A percentile compares a stretch with the other conserved stretches of the same genome.
These are phyloP conservation scores for Limulus polyphemus DNA, from an alignment of 2,888 invertebrate genomes.

Conservation along the genomic window DNA sequence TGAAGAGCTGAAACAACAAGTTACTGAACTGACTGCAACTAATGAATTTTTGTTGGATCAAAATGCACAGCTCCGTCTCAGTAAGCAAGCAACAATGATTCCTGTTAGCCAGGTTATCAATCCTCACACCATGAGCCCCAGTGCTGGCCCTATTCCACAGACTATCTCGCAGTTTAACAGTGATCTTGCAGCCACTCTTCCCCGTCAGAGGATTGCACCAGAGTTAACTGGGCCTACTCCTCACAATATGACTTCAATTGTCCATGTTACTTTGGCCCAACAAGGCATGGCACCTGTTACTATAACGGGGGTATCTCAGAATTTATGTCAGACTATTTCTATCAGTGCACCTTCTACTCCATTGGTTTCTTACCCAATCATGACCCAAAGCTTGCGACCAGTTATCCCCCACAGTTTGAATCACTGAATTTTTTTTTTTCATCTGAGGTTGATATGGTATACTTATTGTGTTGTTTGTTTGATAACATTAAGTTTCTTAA, in stretches of 20 bases:
- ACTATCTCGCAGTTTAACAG: slow-evolving; percentile 17
- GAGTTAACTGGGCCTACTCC: slow-evolving; percentile 23
- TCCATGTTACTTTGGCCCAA: slow-evolving; percentile 45
- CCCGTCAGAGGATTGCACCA: slow-evolving; percentile 24
- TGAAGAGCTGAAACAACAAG: slow-evolving; percentile 55
- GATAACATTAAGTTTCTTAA: too few species aligned
- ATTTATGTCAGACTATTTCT: slow-evolving; percentile 24
- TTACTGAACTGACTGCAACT: slow-evolving; percentile 59
- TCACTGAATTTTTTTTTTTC: too few species aligned
- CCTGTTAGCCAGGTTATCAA: slow-evolving; percentile 18
- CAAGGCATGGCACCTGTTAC: slow-evolving; percentile 36
- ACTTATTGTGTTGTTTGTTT: too few species aligned
- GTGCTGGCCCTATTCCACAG: slow-evolving; percentile 10
- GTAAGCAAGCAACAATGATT: slow-evolving; percentile 38
- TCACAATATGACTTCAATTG: too few species aligned
- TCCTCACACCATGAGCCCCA: slow-evolving; percentile 18
- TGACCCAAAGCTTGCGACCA: slow-evolving; percentile 43
- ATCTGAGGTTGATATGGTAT: too few species aligned
- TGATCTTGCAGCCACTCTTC: slow-evolving; percentile 17
- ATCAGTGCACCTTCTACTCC: slow-evolving; percentile 45
- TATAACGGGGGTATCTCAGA: slow-evolving; percentile 27
- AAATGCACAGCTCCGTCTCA: slow-evolving; percentile 55
- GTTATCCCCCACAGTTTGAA: too few species aligned
- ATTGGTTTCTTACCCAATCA: slow-evolving; percentile 52
- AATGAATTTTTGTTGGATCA: slow-evolving; percentile 66